Evolutionary conservation across 2,113 vertebrate species (phyloP), one percentile per base, ranked within the genome.

Genomic region (Nerophis ophidion): DNA sequence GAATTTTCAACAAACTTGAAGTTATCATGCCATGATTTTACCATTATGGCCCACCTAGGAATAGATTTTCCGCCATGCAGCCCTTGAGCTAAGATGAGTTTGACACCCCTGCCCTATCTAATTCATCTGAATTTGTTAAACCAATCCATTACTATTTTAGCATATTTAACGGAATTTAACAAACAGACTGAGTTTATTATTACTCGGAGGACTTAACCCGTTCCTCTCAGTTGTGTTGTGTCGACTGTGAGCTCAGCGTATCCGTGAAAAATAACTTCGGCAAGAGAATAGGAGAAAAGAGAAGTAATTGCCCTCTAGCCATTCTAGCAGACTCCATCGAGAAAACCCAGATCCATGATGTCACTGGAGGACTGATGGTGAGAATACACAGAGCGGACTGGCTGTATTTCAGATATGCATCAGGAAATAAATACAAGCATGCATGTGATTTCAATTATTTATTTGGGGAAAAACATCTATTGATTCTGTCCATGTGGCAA

Each of bases 231-330:
- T 55, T 76, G 69, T 57, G 67, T 72, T 67, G 66, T 73, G 74
- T 82, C 16, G 81, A 84, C 85, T 84, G 84, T 86, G 84, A 80
- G 68, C 14, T 47, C 16, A 19, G 1, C n/a, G 8, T 38, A 63
- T 58, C 58, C 49, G 45, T 77, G 72, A 75, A 81, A 74, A 81
- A 72, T 75, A 68, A 60, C 77, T 57, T 53, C 48, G 63, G 65
- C 72, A 59, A 60, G 61, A 62, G 57, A 59, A 60, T 60, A 62
- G 54, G 54, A 51, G 33, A 56, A 71, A 60, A 71, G 65, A 54
- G 66, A 65, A 63, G 73, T 61, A 81, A 65, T 77, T 66, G 60
- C 56, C 71, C 67, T 60, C 70, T 57, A 71, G 74, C 79, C 36
- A 61, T 65, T 83, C 74, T 71, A 52, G 73, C 79, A 76, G 76